Evolutionary conservation across 2,888 invertebrate genomes (phyloP).

Genomic region (Synergus japonicus): DNA sequence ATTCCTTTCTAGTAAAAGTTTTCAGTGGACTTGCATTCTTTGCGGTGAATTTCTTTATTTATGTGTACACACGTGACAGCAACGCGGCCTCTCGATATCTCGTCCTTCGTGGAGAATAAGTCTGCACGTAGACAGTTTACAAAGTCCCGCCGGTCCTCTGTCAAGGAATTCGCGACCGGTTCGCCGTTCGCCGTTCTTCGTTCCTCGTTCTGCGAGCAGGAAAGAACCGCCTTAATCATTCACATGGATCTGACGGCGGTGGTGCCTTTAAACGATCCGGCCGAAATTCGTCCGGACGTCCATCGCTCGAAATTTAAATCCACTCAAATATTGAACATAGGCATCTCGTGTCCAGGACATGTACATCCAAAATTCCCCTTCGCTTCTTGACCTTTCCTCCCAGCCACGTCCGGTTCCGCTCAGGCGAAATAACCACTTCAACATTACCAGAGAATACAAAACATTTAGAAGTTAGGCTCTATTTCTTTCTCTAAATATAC

Average conservation of each 20-base stretch:
- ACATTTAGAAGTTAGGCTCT: not conserved
- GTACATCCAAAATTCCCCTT: not conserved
- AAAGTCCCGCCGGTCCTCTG: conserved; percentile 57
- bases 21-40: conserved; percentile 46
- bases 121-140: conserved; percentile 68
- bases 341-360: conserved; percentile 28
- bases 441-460: not conserved
- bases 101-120: conserved; percentile 52
- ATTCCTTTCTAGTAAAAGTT: conserved; percentile 35
- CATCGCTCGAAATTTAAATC: conserved; percentile 75
- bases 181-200: conserved; percentile 53
- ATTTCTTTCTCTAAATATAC: no score
- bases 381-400: not conserved
- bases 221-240: conserved; percentile 72
- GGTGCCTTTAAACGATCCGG: conserved; percentile 73
- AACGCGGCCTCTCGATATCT: conserved; percentile 61
- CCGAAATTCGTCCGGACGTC: conserved; percentile 75
- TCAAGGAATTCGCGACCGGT: conserved; percentile 57
- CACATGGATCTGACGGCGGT: conserved; percentile 72
- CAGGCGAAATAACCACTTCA: not conserved
- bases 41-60: conserved; percentile 54
- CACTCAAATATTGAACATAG: conserved; percentile 73
- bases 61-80: conserved; percentile 62
- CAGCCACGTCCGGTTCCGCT: conserved; percentile 27
- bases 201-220: conserved; percentile 45